Percentiles rank a stretch among this genome's conserved stretches.
These are phyloP conservation scores for Hetaerina americana DNA, from an alignment of 1,140 invertebrate genomes.

Conservation along the genomic window DNA sequence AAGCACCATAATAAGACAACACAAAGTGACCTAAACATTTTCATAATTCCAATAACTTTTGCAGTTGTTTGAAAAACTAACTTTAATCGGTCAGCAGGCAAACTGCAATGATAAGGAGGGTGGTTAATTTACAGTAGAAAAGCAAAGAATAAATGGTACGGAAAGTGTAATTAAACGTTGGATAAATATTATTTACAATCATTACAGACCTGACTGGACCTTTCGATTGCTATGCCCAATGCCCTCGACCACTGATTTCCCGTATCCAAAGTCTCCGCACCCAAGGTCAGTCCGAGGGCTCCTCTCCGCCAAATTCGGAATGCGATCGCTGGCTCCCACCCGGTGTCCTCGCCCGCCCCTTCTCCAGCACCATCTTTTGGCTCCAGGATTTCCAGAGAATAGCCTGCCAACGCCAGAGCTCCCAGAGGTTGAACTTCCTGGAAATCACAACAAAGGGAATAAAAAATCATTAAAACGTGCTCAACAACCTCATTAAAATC, in stretches of 20 bases:
- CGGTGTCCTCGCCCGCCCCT: constrained; percentile 27
- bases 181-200: no score
- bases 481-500: not conserved
- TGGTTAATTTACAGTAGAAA: no score
- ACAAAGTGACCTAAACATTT: no score
- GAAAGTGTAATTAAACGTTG: no score
- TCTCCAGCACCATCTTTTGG: not conserved
- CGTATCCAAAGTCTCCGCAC: constrained; percentile 62
- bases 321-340: constrained; percentile 33
- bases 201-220: constrained; percentile 25
- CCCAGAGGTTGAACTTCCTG: constrained; percentile 81
- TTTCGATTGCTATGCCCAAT: constrained; percentile 39
- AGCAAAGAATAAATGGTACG: no score
- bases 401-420: constrained; percentile 73
- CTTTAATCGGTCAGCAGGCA: no score
- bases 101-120: no score
- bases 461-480: not conserved
- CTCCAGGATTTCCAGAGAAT: constrained; percentile 39
- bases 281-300: constrained; percentile 61
- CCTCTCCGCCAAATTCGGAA: constrained; percentile 67
- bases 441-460: constrained; percentile 14
- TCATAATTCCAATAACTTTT: no score
- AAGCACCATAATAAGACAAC: no score
- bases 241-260: constrained; percentile 61
- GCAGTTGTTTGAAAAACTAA: no score